These are phyloP conservation scores for Dastarcus helophoroides DNA, from an alignment of 2,888 invertebrate genomes.

Conservation along the genomic window DNA sequence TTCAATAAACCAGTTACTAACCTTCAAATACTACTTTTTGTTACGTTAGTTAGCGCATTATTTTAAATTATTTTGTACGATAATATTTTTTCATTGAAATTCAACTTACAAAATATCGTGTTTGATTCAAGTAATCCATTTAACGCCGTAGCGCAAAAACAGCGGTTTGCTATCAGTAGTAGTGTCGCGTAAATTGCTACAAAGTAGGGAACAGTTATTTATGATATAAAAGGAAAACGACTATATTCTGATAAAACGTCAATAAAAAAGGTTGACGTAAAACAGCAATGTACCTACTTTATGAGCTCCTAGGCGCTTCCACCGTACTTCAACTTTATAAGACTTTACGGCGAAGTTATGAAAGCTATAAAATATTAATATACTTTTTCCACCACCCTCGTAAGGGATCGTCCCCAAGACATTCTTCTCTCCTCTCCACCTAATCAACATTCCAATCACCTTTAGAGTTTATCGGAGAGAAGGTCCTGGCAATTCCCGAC, in stretches of 20 bases:
- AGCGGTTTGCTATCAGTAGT: too few relatives aligned
- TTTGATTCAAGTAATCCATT: too few relatives aligned
- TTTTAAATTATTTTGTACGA: too few relatives aligned
- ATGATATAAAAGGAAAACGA: conserved; percentile 14
- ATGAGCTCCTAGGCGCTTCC: conserved; percentile 20
- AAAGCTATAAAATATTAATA: conserved; percentile 30
- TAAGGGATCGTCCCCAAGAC: conserved; percentile 16
- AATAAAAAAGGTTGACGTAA: conserved; percentile 23
- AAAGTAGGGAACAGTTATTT: conserved; percentile 16
- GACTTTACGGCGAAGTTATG: conserved; percentile 26
- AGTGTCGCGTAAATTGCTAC: conserved; percentile 15
- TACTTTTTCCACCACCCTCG: conserved; percentile 17
- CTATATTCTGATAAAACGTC: conserved; percentile 22
- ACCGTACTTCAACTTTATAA: conserved; percentile 24
- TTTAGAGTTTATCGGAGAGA: conserved; percentile 34
- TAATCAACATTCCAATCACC: conserved; percentile 39
- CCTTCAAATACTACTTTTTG: too few relatives aligned
- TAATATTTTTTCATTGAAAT: too few relatives aligned
- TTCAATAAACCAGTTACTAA: too few relatives aligned
- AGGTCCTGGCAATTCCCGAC: conserved; percentile 33
- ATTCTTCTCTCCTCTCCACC: conserved; percentile 26
- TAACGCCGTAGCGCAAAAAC: too few relatives aligned
- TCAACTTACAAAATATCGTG: too few relatives aligned
- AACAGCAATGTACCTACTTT: conserved; percentile 22
- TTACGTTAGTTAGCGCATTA: too few relatives aligned